phyloP scores from a whole-genome alignment of 2,888 invertebrate species.

The Agrochola lychnidis region DNA sequence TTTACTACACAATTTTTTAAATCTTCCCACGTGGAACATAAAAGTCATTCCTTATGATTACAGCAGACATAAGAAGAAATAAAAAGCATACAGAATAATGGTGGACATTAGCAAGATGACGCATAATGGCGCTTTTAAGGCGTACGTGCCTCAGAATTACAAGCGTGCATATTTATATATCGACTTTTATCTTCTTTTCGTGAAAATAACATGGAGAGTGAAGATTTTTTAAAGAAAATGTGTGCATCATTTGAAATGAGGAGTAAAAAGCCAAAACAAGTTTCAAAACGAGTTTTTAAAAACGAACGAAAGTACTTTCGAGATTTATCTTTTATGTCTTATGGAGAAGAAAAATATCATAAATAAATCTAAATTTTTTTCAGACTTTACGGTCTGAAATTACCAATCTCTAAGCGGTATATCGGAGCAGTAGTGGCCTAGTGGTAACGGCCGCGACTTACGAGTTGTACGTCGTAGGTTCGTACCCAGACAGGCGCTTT shows the following conservation, averaged over 20 bases:
- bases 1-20: conserved; percentile 16
- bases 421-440: no score
- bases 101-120: conserved; percentile 63
- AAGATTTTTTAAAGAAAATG: not conserved
- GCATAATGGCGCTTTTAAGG: conserved; percentile 66
- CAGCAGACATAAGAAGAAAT: conserved; percentile 49
- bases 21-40: conserved; percentile 21
- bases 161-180: conserved; percentile 55
- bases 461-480: no score
- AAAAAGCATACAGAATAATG: conserved; percentile 63
- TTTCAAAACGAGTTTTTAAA: not conserved
- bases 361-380: not conserved
- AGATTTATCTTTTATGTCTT: not conserved
- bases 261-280: not conserved
- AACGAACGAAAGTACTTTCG: not conserved
- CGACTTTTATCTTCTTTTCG: conserved; percentile 37
- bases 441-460: no score
- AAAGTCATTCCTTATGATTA: conserved; percentile 57
- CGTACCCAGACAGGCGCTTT: no score
- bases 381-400: not conserved
- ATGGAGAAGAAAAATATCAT: not conserved
- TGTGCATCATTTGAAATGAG: not conserved
- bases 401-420: not conserved
- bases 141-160: conserved; percentile 53
- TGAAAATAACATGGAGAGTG: not conserved